phyloP scores from a whole-genome alignment of 2,888 invertebrate species.

The Gryllus longicercus region DNA sequence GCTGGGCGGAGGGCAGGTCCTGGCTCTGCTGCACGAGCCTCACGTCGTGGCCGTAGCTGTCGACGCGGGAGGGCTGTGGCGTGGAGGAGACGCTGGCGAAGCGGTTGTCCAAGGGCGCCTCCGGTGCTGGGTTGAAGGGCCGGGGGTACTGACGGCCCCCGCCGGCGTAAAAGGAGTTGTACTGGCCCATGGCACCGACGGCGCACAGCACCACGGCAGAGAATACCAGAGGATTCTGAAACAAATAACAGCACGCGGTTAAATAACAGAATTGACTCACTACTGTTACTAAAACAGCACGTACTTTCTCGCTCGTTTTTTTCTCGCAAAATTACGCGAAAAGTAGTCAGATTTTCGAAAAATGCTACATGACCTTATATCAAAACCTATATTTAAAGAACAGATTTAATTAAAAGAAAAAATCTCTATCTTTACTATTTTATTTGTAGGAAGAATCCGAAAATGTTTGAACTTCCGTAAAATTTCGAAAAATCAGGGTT shows the following conservation, averaged over 20 bases:
- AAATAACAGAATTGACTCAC: no score
- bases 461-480: no score
- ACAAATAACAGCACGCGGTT: not conserved
- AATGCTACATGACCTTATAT: no score
- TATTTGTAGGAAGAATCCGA: no score
- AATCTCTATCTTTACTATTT: no score
- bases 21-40: not conserved
- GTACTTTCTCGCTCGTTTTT: no score
- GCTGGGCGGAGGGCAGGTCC: not conserved
- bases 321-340: no score
- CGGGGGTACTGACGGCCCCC: not conserved
- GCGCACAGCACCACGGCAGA: not conserved
- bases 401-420: no score
- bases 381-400: no score
- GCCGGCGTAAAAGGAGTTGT: not conserved
- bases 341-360: no score
- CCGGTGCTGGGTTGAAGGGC: not conserved
- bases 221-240: not conserved
- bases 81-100: not conserved
- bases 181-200: not conserved
- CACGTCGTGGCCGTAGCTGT: not conserved
- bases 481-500: no score
- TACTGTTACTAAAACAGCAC: no score
- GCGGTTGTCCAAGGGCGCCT: not conserved
- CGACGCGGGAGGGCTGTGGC: not conserved